A percentile compares a stretch with the other conserved stretches of the same genome.
phyloP scores from a whole-genome alignment of 1,140 invertebrate species.

The Ostrea edulis region DNA sequence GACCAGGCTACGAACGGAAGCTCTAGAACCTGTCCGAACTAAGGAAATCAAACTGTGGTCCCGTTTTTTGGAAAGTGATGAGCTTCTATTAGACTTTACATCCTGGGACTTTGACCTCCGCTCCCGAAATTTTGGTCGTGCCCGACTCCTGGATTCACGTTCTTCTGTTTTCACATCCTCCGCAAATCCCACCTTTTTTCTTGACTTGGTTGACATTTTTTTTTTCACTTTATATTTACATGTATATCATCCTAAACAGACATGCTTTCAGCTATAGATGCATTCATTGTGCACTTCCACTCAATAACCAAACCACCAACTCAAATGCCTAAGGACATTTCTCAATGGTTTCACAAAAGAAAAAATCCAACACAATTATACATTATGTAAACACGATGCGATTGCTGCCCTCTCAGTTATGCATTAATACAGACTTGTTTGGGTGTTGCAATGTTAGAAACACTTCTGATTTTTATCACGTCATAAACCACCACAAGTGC shows the following conservation, averaged over 20 bases:
- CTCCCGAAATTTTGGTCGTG: conserved; percentile 49
- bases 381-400: neutral
- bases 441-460: conserved; percentile 31
- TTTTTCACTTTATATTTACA: conserved; percentile 6
- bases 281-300: conserved; percentile 26
- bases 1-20: conserved; percentile 58
- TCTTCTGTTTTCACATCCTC: conserved; percentile 42
- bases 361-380: conserved; percentile 3
- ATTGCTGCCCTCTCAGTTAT: neutral
- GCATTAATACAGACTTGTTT: conserved; percentile 17
- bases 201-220: conserved; percentile 41
- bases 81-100: conserved; percentile 14
- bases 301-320: conserved; percentile 20
- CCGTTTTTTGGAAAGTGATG: conserved; percentile 44
- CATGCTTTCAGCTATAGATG: neutral
- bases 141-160: conserved; percentile 46
- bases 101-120: conserved; percentile 53
- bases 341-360: neutral
- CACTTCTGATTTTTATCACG: conserved; percentile 37
- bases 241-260: neutral
- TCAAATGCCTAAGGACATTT: conserved; percentile 6
- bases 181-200: conserved; percentile 48
- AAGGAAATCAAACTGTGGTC: conserved; percentile 55
- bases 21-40: conserved; percentile 59
- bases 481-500: conserved; percentile 17